Conservation (phyloP, 1,140 invertebrate species). For the Diachasma alloeum region DNA sequence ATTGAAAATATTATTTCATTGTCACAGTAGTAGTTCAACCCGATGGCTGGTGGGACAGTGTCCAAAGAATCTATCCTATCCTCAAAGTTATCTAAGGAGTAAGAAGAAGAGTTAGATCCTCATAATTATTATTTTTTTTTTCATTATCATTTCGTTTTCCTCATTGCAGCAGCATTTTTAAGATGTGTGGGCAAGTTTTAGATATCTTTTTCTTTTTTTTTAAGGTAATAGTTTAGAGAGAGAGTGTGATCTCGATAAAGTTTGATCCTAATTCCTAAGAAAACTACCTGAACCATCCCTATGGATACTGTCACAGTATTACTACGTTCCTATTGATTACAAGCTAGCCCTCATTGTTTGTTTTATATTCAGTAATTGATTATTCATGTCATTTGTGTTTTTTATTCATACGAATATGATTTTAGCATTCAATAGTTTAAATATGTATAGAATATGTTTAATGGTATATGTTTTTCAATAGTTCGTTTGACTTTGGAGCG, state of each 20-base stretch:
- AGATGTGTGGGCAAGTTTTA: conserved; percentile 47
- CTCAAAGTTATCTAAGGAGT: conserved; percentile 29
- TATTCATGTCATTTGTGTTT: conserved; percentile 43
- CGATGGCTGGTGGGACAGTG: conserved; percentile 41
- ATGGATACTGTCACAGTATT: conserved; percentile 56
- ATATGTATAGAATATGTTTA: conserved; percentile 64
- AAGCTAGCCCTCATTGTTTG: conserved; percentile 42
- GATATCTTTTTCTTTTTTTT: conserved; percentile 51
- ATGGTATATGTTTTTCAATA: conserved; percentile 56
- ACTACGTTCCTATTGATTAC: conserved; percentile 57
- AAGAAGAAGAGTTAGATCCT: conserved; percentile 39
- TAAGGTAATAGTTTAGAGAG: conserved; percentile 52
- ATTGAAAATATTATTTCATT: conserved; percentile 27
- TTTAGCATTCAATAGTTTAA: conserved; percentile 63
- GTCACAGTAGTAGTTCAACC: conserved; percentile 21
- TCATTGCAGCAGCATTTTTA: conserved; percentile 22
- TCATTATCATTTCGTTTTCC: conserved; percentile 20
- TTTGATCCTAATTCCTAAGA: conserved; percentile 57
- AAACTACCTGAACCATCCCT: conserved; percentile 54
- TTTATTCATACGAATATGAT: conserved; percentile 58
- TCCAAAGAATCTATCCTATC: conserved; percentile 41
- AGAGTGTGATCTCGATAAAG: conserved; percentile 60
- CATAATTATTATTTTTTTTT: conserved; percentile 13
- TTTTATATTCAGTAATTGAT: conserved; percentile 59
- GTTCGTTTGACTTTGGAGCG: conserved; percentile 53